Conservation (phyloP, 1,140 invertebrate species). For the Aphis gossypii region DNA sequence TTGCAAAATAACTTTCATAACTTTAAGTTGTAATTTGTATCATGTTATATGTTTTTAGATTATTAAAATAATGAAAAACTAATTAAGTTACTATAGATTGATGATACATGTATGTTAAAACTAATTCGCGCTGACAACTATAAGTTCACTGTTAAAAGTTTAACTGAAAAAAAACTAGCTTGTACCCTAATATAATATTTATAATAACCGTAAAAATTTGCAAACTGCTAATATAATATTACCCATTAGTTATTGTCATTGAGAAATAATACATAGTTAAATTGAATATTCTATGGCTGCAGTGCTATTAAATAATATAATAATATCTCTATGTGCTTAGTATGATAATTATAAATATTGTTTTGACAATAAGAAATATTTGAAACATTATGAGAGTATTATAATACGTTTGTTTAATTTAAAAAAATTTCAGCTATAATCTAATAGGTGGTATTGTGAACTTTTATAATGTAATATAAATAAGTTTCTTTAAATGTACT, state of each 20-base stretch:
- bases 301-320: neutral
- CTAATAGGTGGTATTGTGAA: too few species aligned
- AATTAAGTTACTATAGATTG: neutral
- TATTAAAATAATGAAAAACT: neutral
- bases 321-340: too few species aligned
- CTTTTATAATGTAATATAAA: too few species aligned
- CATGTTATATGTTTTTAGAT: neutral
- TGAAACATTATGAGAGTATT: neutral
- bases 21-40: neutral
- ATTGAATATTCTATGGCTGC: neutral
- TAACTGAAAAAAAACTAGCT: neutral
- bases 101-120: neutral
- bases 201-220: neutral
- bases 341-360: too few species aligned
- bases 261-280: neutral
- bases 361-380: neutral
- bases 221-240: neutral
- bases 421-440: too few species aligned
- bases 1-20: neutral
- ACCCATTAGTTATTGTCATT: neutral
- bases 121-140: neutral
- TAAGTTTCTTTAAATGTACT: too few species aligned
- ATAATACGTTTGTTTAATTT: too few species aligned
- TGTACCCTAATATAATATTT: neutral
- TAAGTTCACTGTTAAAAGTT: neutral